phyloP scores from a whole-genome alignment of 1,140 invertebrate genomes.

The Drosophila mauritiana region DNA sequence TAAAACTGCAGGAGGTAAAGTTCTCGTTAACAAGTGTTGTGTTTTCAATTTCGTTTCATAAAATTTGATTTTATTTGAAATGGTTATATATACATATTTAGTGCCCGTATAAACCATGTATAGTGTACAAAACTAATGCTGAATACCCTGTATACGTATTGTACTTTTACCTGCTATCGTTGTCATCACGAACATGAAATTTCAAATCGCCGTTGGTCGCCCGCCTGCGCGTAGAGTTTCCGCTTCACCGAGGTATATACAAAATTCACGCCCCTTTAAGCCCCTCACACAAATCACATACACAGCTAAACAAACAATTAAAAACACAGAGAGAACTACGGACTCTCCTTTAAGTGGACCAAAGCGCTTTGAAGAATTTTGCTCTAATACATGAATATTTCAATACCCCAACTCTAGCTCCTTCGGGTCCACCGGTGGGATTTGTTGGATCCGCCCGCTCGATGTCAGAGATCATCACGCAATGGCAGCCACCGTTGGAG shows the following conservation, averaged over 20 bases:
- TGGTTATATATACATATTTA: background rate
- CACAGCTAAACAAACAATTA: background rate
- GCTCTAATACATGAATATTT: slow-evolving; percentile 5
- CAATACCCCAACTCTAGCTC: slow-evolving; percentile 86
- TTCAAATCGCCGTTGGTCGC: slow-evolving; percentile 56
- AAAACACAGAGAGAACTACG: slow-evolving; percentile 26
- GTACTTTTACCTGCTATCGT: slow-evolving; percentile 73
- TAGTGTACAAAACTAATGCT: slow-evolving; percentile 72
- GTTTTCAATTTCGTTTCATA: background rate
- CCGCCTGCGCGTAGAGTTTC: slow-evolving; percentile 78
- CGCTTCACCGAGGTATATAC: slow-evolving; percentile 82
- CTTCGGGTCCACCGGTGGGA: slow-evolving; percentile 94
- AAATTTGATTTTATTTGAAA: background rate
- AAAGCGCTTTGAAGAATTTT: background rate
- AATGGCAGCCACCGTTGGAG: slow-evolving; percentile 97
- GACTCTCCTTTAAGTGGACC: slow-evolving; percentile 9
- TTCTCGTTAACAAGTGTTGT: background rate
- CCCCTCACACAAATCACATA: slow-evolving; percentile 2
- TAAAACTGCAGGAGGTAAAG: background rate
- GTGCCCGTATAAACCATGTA: slow-evolving; percentile 16
- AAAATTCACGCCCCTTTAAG: slow-evolving; percentile 10
- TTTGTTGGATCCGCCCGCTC: slow-evolving; percentile 96
- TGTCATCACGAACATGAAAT: slow-evolving; percentile 56
- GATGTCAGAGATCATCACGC: slow-evolving; percentile 97
- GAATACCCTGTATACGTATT: slow-evolving; percentile 70